phyloP scores from a whole-genome alignment of 2,888 invertebrate genomes.

The Choreutis nemorana region DNA sequence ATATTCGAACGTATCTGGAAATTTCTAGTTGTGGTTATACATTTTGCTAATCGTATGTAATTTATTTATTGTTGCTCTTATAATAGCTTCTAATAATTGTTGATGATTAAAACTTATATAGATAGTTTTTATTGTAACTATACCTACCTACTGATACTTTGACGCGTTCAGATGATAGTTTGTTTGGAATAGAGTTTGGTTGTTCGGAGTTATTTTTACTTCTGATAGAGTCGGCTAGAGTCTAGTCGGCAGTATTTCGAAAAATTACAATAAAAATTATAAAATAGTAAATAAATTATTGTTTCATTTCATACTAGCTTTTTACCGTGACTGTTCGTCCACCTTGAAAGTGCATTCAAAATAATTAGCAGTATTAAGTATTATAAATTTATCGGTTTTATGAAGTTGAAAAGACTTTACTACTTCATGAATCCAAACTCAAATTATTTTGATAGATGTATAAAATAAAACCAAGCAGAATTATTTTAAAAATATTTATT shows the following conservation, averaged over 20 bases:
- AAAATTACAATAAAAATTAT: constrained; percentile 64
- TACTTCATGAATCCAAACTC: too few relatives aligned
- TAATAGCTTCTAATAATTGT: constrained; percentile 55
- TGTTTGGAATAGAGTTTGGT: constrained; percentile 19
- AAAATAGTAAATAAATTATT: constrained; percentile 49
- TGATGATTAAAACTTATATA: constrained; percentile 26
- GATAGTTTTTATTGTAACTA: constrained; percentile 9
- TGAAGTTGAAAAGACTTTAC: too few relatives aligned
- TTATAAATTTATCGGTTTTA: too few relatives aligned
- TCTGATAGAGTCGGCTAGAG: constrained; percentile 28
- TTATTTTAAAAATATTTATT: too few relatives aligned
- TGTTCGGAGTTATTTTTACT: constrained; percentile 20
- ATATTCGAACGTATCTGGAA: too few relatives aligned
- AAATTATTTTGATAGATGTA: too few relatives aligned
- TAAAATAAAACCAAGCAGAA: too few relatives aligned
- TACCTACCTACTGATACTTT: constrained; percentile 22
- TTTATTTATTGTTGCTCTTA: constrained; percentile 45
- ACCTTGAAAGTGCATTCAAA: too few relatives aligned
- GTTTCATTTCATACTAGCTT: background rate
- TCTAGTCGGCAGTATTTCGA: constrained; percentile 55
- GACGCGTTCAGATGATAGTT: constrained; percentile 20
- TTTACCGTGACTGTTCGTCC: background rate
- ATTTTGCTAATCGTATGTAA: too few relatives aligned
- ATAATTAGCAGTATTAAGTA: too few relatives aligned
- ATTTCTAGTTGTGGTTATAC: too few relatives aligned